These are phyloP conservation scores for Drosophila algonquin DNA, from an alignment of 2,888 invertebrate species.

Conservation along the genomic window DNA sequence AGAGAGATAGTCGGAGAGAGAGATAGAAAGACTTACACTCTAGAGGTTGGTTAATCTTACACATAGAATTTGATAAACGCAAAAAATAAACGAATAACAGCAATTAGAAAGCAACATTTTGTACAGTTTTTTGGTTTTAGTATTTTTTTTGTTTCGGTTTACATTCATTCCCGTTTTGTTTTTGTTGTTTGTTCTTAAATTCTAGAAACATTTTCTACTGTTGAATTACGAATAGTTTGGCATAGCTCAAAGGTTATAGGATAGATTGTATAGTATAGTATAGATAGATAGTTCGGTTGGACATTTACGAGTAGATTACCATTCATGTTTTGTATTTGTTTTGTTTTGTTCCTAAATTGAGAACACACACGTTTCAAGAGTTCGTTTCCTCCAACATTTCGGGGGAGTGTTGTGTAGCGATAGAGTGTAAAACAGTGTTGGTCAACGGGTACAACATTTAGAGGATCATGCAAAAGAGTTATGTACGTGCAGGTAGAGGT, in stretches of 20 bases:
- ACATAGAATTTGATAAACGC: slow-evolving; percentile 33
- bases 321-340: slow-evolving; percentile 47
- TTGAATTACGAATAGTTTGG: slow-evolving; percentile 38
- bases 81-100: slow-evolving; percentile 40
- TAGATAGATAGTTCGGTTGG: slow-evolving; percentile 25
- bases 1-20: slow-evolving; percentile 19
- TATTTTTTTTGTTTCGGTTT: slow-evolving; percentile 28
- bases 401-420: slow-evolving; percentile 5
- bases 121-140: slow-evolving; percentile 54
- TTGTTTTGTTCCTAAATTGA: slow-evolving; percentile 45
- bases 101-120: slow-evolving; percentile 56
- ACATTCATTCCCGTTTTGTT: slow-evolving; percentile 17
- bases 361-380: slow-evolving; percentile 69
- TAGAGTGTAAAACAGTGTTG: slow-evolving; percentile 7
- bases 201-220: slow-evolving; percentile 65
- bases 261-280: slow-evolving; percentile 19
- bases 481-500: slow-evolving; percentile 10
- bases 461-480: slow-evolving; percentile 21
- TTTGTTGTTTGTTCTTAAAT: slow-evolving; percentile 45
- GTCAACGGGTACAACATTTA: slow-evolving; percentile 25
- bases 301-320: not conserved
- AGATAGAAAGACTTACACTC: slow-evolving; percentile 20
- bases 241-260: slow-evolving; percentile 39
- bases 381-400: not conserved
- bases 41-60: slow-evolving; percentile 32